Evolutionary conservation across 2,113 vertebrate genomes (phyloP).

Genomic region (Numida meleagris): DNA sequence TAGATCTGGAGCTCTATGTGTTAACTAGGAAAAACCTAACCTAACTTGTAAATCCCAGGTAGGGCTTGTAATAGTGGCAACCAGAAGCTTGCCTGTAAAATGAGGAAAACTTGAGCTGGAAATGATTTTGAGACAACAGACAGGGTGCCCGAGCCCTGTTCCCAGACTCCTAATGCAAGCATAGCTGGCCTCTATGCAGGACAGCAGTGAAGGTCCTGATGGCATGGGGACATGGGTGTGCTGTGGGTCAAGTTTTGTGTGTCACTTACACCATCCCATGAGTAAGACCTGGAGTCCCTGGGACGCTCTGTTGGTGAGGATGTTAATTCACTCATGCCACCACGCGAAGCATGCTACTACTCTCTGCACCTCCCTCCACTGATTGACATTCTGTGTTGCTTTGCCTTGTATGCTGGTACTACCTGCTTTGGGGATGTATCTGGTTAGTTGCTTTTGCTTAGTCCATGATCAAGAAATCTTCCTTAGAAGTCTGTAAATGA

Average conservation of each 20-base stretch:
- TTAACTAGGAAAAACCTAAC: neutral
- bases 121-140: neutral
- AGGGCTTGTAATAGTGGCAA: neutral
- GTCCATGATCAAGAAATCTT: neutral
- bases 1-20: neutral
- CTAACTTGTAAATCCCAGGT: neutral
- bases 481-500: neutral
- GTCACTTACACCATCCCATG: neutral
- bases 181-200: neutral
- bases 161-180: neutral
- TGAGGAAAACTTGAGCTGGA: neutral
- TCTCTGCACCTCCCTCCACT: neutral
- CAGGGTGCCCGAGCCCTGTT: accelerated
- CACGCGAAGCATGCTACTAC: accelerated
- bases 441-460: neutral
- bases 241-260: neutral
- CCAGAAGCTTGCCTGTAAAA: neutral
- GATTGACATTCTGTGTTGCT: neutral
- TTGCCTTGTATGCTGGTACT: accelerated
- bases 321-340: neutral
- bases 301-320: neutral
- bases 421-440: accelerated
- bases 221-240: neutral
- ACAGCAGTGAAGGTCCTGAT: neutral
- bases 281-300: neutral